Evolutionary conservation across 1,140 invertebrate species (phyloP).

Genomic region (Thaumetopoea pityocampa): DNA sequence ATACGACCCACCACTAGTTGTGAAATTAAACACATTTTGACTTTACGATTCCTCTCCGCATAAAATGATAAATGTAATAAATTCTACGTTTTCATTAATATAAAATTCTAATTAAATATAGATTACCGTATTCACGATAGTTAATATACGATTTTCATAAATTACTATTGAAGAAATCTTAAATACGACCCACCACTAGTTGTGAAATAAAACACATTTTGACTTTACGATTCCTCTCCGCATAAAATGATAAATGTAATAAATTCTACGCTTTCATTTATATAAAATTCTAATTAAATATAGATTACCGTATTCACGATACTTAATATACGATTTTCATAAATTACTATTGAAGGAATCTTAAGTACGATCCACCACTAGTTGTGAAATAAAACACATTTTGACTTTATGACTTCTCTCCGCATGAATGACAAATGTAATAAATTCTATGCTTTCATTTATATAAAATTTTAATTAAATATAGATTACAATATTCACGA

Average conservation of each 20-base stretch:
- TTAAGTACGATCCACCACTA: no score
- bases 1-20: slow-evolving; percentile 11
- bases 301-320: no score
- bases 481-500: slow-evolving; percentile 8
- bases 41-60: slow-evolving; percentile 38
- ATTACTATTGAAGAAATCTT: slow-evolving; percentile 19
- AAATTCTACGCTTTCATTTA: slow-evolving; percentile 51
- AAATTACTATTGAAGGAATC: no score
- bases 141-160: slow-evolving; percentile 9
- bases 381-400: no score
- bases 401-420: no score
- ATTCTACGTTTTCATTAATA: slow-evolving; percentile 43
- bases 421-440: no score
- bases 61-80: slow-evolving; percentile 53
- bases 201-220: slow-evolving; percentile 26
- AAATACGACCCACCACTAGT: slow-evolving; percentile 15
- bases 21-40: slow-evolving; percentile 30
- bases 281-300: no score
- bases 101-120: slow-evolving; percentile 53
- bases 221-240: slow-evolving; percentile 40
- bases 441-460: no score
- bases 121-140: slow-evolving; percentile 22
- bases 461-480: no score
- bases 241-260: slow-evolving; percentile 47
- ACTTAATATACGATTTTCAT: no score